Evolutionary conservation across 1,140 invertebrate genomes (phyloP).

Genomic region (Drosophila nigrodunni): DNA sequence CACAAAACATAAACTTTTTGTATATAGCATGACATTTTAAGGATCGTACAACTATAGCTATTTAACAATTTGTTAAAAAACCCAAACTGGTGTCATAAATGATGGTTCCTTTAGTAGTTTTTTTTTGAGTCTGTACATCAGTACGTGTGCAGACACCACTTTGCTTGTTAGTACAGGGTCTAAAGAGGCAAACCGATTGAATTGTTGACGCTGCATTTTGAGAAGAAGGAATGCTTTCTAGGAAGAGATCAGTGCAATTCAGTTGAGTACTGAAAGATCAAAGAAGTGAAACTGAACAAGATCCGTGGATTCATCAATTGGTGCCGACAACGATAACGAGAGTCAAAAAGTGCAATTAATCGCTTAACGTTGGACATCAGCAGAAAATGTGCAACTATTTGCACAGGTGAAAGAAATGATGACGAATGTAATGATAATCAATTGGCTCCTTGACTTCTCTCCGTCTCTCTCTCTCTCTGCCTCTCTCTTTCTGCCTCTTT

Average conservation of each 20-base stretch:
- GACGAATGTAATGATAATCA: conserved; percentile 31
- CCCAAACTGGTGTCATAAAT: too few relatives aligned
- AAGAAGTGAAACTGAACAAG: not conserved
- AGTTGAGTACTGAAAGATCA: not conserved
- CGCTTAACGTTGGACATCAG: not conserved
- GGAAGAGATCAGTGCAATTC: conserved; percentile 19
- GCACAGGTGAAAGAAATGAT: conserved; percentile 4
- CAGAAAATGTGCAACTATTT: conserved; percentile 8
- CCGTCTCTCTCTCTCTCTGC: not conserved
- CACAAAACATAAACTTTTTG: too few relatives aligned
- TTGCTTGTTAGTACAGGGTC: too few relatives aligned
- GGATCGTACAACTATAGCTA: too few relatives aligned
- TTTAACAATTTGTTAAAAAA: too few relatives aligned
- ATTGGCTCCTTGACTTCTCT: not conserved
- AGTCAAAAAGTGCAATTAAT: conserved; percentile 31
- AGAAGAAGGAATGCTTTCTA: conserved; percentile 30
- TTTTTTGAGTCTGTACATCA: too few relatives aligned
- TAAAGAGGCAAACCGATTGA: conserved; percentile 15
- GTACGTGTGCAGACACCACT: too few relatives aligned
- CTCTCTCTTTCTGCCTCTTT: not conserved
- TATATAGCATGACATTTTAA: too few relatives aligned
- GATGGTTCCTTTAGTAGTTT: too few relatives aligned
- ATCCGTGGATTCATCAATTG: conserved; percentile 3
- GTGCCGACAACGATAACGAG: conserved; percentile 15
- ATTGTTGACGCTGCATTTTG: conserved; percentile 27